Evolutionary conservation across 2,113 vertebrate species (phyloP).

Genomic region (Semicossyphus pulcher): DNA sequence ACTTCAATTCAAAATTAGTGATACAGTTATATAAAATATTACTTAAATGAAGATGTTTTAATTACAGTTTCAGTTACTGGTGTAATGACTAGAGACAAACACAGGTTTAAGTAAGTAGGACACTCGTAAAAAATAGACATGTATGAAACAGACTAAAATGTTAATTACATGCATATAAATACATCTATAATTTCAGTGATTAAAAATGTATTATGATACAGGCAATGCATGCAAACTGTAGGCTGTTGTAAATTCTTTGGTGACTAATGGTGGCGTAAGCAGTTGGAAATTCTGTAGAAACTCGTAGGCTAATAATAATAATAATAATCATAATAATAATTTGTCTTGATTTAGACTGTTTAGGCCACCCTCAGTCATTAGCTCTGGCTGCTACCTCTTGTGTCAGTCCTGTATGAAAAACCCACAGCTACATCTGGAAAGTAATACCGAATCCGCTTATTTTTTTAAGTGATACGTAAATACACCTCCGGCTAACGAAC

Average conservation of each 20-base stretch:
- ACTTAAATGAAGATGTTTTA: conserved; percentile 76
- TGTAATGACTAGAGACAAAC: conserved; percentile 72
- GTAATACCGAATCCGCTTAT: conserved; percentile 57
- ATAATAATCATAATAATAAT: conserved; percentile 69
- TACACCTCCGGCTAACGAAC: conserved; percentile 43
- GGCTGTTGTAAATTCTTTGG: conserved; percentile 83
- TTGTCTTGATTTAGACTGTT: conserved; percentile 21
- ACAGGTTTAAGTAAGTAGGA: conserved; percentile 74
- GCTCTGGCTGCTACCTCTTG: conserved; percentile 37
- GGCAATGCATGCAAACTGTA: conserved; percentile 82
- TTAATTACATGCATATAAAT: conserved; percentile 87
- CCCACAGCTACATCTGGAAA: conserved; percentile 67
- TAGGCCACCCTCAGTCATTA: conserved; percentile 58
- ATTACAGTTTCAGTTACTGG: conserved; percentile 79
- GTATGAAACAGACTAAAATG: conserved; percentile 80
- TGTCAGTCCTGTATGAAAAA: conserved; percentile 39
- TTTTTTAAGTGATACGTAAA: conserved; percentile 58
- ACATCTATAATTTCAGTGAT: conserved; percentile 76
- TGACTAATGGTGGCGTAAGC: conserved; percentile 73
- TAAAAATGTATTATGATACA: conserved; percentile 77
- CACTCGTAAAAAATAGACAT: conserved; percentile 79
- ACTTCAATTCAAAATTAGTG: conserved; percentile 39
- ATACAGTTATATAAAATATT: conserved; percentile 57
- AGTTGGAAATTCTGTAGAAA: conserved; percentile 65
- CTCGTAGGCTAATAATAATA: conserved; percentile 45